Evolutionary conservation across 2,113 vertebrate species (phyloP).

Genomic region (Probosciger aterrimus): DNA sequence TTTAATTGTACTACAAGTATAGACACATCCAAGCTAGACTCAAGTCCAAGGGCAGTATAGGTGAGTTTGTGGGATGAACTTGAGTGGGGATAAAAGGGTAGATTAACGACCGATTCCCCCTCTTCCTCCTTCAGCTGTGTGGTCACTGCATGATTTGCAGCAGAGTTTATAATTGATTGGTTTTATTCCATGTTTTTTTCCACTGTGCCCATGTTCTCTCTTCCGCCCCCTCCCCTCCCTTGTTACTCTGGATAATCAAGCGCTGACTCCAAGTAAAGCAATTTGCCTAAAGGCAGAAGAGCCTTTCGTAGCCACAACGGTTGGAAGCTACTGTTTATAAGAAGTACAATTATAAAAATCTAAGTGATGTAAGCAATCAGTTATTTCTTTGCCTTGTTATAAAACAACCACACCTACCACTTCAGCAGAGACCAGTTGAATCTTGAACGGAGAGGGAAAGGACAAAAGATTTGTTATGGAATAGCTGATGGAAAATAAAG

Average conservation of each 20-base stretch:
- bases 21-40: neutral
- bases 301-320: neutral
- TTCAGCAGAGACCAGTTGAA: constrained; percentile 27
- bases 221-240: neutral
- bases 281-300: constrained; percentile 16
- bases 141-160: neutral
- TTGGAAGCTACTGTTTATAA: neutral
- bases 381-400: constrained; percentile 34
- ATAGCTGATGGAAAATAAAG: neutral
- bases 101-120: neutral
- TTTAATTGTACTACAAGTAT: neutral
- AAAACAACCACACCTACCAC: constrained; percentile 32
- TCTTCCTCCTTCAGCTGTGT: neutral
- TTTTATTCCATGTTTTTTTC: neutral
- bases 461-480: neutral
- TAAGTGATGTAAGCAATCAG: constrained; percentile 55
- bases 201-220: neutral
- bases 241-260: neutral
- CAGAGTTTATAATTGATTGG: neutral
- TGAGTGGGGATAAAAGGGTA: neutral
- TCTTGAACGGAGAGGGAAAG: neutral
- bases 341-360: constrained; percentile 47
- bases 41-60: neutral
- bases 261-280: neutral
- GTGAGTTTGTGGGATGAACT: neutral